Conservation (phyloP, 2,113 vertebrate genomes). For the Falcunculus frontatus region DNA sequence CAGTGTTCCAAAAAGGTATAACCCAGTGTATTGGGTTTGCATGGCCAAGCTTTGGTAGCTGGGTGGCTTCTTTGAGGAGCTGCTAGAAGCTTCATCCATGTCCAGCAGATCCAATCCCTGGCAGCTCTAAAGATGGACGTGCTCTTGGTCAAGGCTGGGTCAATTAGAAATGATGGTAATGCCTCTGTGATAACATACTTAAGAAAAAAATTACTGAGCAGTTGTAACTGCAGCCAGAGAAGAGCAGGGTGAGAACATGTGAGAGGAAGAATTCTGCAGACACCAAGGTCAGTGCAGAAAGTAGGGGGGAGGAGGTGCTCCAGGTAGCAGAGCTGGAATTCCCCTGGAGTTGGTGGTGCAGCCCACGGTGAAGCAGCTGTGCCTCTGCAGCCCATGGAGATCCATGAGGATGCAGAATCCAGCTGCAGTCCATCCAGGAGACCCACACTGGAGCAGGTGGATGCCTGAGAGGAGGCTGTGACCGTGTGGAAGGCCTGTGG, state of each 20-base stretch:
- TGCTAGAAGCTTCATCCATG: not conserved
- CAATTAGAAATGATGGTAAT: not conserved
- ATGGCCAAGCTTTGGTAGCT: not conserved
- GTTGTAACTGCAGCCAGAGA: not conserved
- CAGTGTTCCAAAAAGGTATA: not conserved
- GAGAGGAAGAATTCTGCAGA: not conserved
- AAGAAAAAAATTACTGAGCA: not conserved
- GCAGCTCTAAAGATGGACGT: not conserved
- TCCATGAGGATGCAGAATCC: not conserved
- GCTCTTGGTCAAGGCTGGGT: not conserved
- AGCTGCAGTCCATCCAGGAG: not conserved
- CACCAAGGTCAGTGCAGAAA: not conserved
- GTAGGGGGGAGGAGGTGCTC: not conserved
- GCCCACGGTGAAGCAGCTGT: not conserved
- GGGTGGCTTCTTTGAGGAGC: not conserved
- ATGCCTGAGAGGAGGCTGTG: not conserved
- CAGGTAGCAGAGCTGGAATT: not conserved
- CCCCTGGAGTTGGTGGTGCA: not conserved
- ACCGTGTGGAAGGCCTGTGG: accelerated
- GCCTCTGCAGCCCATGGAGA: not conserved
- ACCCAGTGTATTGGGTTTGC: not conserved
- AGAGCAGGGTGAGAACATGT: not conserved
- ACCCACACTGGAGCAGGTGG: not conserved
- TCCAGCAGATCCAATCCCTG: not conserved
- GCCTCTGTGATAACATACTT: not conserved